phyloP scores from a whole-genome alignment of 2,888 invertebrate species.

The Eupithecia centaureata region DNA sequence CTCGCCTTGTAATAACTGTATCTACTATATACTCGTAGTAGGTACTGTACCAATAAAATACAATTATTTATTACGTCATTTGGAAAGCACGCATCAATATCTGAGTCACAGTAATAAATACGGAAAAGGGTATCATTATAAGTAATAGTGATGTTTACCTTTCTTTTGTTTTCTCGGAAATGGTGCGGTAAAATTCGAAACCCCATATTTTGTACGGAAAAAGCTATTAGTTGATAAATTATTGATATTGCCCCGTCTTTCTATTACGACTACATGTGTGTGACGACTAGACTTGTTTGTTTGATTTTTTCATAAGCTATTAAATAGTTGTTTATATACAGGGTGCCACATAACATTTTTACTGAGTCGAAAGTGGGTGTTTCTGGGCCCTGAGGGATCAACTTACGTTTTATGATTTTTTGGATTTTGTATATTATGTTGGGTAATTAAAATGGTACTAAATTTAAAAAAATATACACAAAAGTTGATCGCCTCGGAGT shows the following conservation, averaged over 20 bases:
- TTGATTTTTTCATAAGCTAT: neutral
- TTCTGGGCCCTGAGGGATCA: too few relatives aligned
- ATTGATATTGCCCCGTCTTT: neutral
- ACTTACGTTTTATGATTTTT: too few relatives aligned
- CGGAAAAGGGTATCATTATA: neutral
- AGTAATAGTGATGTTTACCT: neutral
- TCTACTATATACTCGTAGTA: too few relatives aligned
- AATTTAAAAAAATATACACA: too few relatives aligned
- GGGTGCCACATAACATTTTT: too few relatives aligned
- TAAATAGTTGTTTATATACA: too few relatives aligned
- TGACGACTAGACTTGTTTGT: neutral
- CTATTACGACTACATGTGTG: neutral
- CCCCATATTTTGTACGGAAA: neutral
- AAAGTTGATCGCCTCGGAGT: too few relatives aligned
- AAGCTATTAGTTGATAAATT: neutral
- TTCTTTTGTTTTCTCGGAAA: neutral
- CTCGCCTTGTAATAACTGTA: slow-evolving; percentile 28
- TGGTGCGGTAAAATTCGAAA: too few relatives aligned
- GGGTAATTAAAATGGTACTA: too few relatives aligned
- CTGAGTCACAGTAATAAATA: slow-evolving; percentile 18
- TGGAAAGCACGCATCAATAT: slow-evolving; percentile 18
- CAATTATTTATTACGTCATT: slow-evolving; percentile 28
- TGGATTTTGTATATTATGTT: too few relatives aligned
- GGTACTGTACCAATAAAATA: slow-evolving; percentile 33
- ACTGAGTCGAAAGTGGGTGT: too few relatives aligned